phyloP scores from a whole-genome alignment of 2,113 vertebrate species.

The Petroica traversi region DNA sequence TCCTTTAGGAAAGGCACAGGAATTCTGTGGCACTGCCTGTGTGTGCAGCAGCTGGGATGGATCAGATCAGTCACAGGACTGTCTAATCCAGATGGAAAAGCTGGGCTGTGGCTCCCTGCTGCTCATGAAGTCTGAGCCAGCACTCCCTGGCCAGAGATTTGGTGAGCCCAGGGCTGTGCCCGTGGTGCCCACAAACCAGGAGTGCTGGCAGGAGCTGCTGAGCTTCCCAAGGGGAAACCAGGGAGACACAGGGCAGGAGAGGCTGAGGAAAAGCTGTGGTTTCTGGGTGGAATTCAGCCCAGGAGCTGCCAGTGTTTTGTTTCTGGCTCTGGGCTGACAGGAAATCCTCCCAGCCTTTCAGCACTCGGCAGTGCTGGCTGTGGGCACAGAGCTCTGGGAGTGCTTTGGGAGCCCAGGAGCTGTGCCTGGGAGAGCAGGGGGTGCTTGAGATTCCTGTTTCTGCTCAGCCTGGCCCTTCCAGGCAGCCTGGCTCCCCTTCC shows the following conservation, averaged over 20 bases:
- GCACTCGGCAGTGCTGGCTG: neutral
- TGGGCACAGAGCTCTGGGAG: neutral
- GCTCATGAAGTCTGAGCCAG: neutral
- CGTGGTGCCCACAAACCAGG: neutral
- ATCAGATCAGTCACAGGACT: neutral
- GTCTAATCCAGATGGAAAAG: neutral
- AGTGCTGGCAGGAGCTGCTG: neutral
- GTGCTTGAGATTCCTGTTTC: neutral
- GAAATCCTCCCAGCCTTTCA: neutral
- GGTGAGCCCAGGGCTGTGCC: neutral
- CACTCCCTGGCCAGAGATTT: neutral
- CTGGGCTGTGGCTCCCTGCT: neutral
- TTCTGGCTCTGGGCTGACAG: neutral
- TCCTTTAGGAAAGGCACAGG: neutral
- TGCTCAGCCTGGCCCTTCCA: neutral
- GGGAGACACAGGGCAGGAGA: neutral
- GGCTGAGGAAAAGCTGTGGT: neutral
- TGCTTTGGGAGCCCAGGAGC: neutral
- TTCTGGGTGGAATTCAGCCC: neutral
- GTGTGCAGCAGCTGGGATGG: neutral
- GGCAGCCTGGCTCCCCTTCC: neutral
- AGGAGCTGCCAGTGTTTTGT: neutral
- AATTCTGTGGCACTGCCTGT: neutral
- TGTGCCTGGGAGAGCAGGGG: neutral
- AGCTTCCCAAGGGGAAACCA: neutral